These are phyloP conservation scores for Rhinolophus ferrumequinum DNA, from an alignment of 2,113 vertebrate genomes.

Conservation along the genomic window DNA sequence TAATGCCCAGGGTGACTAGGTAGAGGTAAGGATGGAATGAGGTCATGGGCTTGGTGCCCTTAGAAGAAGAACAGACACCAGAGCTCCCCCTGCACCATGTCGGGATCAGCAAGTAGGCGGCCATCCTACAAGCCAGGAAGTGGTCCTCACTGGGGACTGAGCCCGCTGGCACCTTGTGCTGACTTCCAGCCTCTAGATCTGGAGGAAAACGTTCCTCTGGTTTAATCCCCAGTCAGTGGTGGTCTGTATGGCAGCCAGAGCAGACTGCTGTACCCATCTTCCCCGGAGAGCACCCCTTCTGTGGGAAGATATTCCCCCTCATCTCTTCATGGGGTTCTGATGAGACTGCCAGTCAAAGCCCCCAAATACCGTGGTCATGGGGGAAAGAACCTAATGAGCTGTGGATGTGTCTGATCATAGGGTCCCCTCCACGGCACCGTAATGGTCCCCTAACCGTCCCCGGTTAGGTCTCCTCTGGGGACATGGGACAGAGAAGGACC, in stretches of 20 bases:
- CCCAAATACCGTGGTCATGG: no score
- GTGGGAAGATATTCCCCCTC: not conserved
- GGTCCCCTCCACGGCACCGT: rapidly evolving
- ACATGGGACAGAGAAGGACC: not conserved
- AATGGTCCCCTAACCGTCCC: no score
- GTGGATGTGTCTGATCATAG: not conserved
- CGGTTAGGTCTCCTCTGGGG: not conserved
- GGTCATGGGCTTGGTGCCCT: no score
- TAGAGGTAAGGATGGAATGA: not conserved
- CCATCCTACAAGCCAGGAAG: not conserved
- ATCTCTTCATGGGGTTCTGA: not conserved
- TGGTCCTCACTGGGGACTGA: not conserved
- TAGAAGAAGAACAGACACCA: not conserved
- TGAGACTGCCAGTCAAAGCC: not conserved
- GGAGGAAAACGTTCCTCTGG: not conserved
- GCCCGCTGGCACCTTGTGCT: no score
- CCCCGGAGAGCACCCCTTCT: not conserved
- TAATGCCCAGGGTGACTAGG: not conserved
- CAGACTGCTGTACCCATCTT: not conserved
- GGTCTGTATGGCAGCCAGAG: not conserved
- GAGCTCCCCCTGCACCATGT: no score
- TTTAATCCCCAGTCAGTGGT: no score
- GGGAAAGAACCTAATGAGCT: no score
- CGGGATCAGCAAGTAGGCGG: not conserved
- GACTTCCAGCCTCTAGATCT: not conserved